Conservation (phyloP, 1,140 invertebrate genomes). For the Patella vulgata region DNA sequence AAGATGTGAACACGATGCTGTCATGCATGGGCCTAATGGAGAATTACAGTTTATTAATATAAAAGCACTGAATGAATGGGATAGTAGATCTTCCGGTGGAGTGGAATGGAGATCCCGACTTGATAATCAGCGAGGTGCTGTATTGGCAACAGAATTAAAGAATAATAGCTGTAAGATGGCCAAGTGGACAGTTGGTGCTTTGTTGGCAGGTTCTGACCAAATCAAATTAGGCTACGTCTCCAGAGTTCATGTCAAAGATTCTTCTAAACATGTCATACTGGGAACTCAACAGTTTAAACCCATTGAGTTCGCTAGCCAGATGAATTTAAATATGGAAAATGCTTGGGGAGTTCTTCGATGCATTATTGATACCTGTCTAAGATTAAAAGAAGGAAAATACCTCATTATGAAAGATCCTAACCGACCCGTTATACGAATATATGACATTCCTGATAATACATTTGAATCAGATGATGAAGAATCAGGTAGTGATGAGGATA, state of each 20-base stretch:
- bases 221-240: slow-evolving; percentile 99
- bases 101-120: slow-evolving; percentile 98
- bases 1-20: slow-evolving; percentile 96
- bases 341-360: slow-evolving; percentile 99
- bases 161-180: slow-evolving; percentile 99
- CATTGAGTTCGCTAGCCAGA: slow-evolving; percentile 97
- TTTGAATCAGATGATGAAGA: slow-evolving; percentile 98
- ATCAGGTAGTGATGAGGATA: slow-evolving; percentile 53
- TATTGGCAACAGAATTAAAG: slow-evolving; percentile 96
- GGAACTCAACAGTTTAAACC: slow-evolving; percentile 99
- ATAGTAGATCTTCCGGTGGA: slow-evolving; percentile 92
- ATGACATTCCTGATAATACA: slow-evolving; percentile 97
- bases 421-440: slow-evolving; percentile 94
- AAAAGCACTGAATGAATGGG: slow-evolving; percentile 99
- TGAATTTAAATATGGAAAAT: slow-evolving; percentile 99
- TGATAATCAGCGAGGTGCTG: slow-evolving; percentile 96
- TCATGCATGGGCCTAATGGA: slow-evolving; percentile 88
- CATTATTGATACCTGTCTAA: slow-evolving; percentile 98
- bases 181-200: slow-evolving; percentile 95
- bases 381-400: slow-evolving; percentile 96
- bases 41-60: slow-evolving; percentile 94
- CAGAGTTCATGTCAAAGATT: slow-evolving; percentile 90
- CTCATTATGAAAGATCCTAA: slow-evolving; percentile 99
- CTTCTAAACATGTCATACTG: slow-evolving; percentile 95
- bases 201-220: slow-evolving; percentile 96